These are phyloP conservation scores for Argyresthia albistria DNA, from an alignment of 2,888 invertebrate species.

Conservation along the genomic window DNA sequence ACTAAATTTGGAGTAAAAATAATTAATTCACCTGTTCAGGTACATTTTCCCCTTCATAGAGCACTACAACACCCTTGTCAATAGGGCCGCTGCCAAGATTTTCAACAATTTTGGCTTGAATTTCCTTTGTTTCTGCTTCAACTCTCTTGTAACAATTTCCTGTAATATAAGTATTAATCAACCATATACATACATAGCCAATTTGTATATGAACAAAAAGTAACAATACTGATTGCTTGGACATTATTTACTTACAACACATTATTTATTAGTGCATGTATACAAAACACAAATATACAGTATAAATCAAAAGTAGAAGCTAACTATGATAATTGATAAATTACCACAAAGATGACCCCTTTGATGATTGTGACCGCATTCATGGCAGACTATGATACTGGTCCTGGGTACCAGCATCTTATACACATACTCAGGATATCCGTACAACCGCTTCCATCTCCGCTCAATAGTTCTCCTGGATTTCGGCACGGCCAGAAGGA, in stretches of 20 bases:
- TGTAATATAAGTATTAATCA: slow-evolving; percentile 58
- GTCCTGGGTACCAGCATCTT: slow-evolving; percentile 81
- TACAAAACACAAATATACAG: no score
- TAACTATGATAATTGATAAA: slow-evolving; percentile 13
- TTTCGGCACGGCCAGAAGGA: slow-evolving; percentile 88
- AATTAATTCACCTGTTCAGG: slow-evolving; percentile 49
- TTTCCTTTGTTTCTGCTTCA: slow-evolving; percentile 83
- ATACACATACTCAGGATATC: slow-evolving; percentile 75
- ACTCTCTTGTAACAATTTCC: slow-evolving; percentile 90
- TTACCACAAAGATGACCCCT: slow-evolving; percentile 86
- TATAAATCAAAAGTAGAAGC: no score
- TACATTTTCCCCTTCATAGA: slow-evolving; percentile 86
- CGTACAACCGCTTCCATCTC: slow-evolving; percentile 81
- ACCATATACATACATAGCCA: no score
- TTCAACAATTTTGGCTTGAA: slow-evolving; percentile 82
- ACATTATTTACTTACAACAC: no score
- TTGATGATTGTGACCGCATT: slow-evolving; percentile 90
- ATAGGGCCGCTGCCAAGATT: slow-evolving; percentile 80
- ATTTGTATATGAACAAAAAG: no score
- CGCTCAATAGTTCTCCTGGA: slow-evolving; percentile 83
- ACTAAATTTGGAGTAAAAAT: no score
- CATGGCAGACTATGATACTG: slow-evolving; percentile 81
- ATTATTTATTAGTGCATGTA: no score
- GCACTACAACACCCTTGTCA: slow-evolving; percentile 87
- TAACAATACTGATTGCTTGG: no score